Evolutionary conservation across 2,113 vertebrate genomes (phyloP).

Genomic region (Puntigrus tetrazona): DNA sequence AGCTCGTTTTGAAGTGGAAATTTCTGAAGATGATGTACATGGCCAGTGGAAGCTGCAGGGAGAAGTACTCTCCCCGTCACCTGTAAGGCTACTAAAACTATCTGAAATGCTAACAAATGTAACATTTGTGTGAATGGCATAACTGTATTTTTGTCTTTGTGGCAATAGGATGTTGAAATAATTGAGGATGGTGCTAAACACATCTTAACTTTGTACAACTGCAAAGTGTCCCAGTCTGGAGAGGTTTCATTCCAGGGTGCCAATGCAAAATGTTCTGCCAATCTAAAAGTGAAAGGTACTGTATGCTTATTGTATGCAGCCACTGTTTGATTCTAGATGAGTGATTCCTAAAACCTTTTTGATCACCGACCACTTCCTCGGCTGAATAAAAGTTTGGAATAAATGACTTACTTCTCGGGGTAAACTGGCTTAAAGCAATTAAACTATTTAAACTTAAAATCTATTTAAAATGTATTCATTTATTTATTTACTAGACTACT

Average conservation of each 20-base stretch:
- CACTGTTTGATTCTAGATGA: neutral
- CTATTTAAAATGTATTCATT: neutral
- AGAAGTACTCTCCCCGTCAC: constrained; percentile 85
- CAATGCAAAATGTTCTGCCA: constrained; percentile 91
- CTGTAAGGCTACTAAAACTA: constrained; percentile 75
- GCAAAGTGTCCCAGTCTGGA: constrained; percentile 88
- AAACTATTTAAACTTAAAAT: too few species aligned
- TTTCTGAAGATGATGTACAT: constrained; percentile 92
- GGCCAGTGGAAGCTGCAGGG: constrained; percentile 94
- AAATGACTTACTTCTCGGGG: neutral
- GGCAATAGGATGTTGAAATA: constrained; percentile 88
- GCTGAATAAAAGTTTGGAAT: neutral
- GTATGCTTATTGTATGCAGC: neutral
- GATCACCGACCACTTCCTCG: neutral
- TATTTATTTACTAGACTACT: neutral
- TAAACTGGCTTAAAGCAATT: neutral
- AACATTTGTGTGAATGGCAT: constrained; percentile 34
- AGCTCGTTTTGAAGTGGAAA: constrained; percentile 93
- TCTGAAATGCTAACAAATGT: neutral
- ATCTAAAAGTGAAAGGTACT: constrained; percentile 97
- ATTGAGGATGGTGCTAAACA: constrained; percentile 95
- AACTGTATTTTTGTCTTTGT: constrained; percentile 47
- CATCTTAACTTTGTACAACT: constrained; percentile 90
- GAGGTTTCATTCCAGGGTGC: constrained; percentile 91
- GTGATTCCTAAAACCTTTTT: neutral